phyloP scores from a whole-genome alignment of 1,140 invertebrate genomes.

The Caenorhabditis latens region DNA sequence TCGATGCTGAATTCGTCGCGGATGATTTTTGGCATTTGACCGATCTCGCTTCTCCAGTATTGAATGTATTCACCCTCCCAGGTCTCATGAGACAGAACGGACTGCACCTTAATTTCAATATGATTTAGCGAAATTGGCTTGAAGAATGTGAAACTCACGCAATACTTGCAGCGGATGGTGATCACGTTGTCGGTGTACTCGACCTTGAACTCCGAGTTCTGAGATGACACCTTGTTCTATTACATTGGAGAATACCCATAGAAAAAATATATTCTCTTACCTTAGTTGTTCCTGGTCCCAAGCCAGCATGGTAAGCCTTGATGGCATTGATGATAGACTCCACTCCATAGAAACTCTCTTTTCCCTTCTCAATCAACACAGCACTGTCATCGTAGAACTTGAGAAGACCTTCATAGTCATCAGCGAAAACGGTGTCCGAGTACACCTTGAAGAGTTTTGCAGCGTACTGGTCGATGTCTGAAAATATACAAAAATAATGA shows the following conservation, averaged over 20 bases:
- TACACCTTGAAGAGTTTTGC: constrained; percentile 24
- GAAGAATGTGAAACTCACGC: neutral
- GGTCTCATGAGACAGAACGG: constrained; percentile 42
- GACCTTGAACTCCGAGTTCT: constrained; percentile 48
- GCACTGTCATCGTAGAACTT: constrained; percentile 44
- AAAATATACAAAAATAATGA: neutral
- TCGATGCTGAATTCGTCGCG: constrained; percentile 54
- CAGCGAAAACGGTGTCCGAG: constrained; percentile 25
- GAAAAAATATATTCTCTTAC: neutral
- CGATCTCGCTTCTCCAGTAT: constrained; percentile 27
- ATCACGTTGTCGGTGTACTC: constrained; percentile 29
- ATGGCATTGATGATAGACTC: constrained; percentile 23
- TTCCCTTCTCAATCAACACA: constrained; percentile 18
- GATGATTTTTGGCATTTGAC: constrained; percentile 26
- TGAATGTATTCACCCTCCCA: constrained; percentile 48
- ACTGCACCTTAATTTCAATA: constrained; percentile 44
- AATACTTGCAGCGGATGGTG: constrained; percentile 41
- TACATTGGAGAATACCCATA: constrained; percentile 41
- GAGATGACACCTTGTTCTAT: constrained; percentile 45
- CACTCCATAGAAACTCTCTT: constrained; percentile 39
- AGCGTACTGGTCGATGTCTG: constrained; percentile 29
- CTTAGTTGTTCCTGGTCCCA: constrained; percentile 25
- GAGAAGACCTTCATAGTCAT: constrained; percentile 24
- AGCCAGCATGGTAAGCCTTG: constrained; percentile 28
- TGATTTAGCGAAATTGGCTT: neutral